Evolutionary conservation across 2,113 vertebrate species (phyloP).

Genomic region (Pluvianellus socialis): DNA sequence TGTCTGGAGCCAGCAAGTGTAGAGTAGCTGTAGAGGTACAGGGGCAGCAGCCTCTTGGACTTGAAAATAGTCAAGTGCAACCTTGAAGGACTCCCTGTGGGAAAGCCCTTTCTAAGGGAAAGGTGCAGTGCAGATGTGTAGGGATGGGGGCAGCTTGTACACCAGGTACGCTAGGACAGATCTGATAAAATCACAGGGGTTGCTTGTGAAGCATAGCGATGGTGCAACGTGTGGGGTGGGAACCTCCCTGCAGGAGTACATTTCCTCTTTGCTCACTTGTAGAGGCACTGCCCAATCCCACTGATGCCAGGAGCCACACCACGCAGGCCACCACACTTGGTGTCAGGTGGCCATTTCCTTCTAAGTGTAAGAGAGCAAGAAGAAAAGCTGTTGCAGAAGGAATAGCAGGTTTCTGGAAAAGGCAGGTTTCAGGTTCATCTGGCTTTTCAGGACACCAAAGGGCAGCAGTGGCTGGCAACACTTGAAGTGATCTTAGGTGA

Average conservation of each 20-base stretch:
- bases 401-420: background rate
- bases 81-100: background rate
- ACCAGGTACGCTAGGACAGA: background rate
- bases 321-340: fast-evolving
- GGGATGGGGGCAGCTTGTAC: background rate
- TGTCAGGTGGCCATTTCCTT: background rate
- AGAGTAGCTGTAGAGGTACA: background rate
- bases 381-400: background rate
- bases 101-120: background rate
- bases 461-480: background rate
- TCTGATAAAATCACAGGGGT: background rate
- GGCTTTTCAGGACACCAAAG: background rate
- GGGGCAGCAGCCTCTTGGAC: background rate
- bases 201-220: background rate
- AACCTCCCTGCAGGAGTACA: too few relatives aligned
- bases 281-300: background rate
- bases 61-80: background rate
- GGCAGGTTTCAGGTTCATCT: background rate
- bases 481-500: background rate
- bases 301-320: background rate
- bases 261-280: background rate
- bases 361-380: background rate
- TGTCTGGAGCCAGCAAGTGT: background rate
- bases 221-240: background rate
- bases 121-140: fast-evolving